phyloP scores from a whole-genome alignment of 2,113 vertebrate species.

The Erinaceus europaeus region DNA sequence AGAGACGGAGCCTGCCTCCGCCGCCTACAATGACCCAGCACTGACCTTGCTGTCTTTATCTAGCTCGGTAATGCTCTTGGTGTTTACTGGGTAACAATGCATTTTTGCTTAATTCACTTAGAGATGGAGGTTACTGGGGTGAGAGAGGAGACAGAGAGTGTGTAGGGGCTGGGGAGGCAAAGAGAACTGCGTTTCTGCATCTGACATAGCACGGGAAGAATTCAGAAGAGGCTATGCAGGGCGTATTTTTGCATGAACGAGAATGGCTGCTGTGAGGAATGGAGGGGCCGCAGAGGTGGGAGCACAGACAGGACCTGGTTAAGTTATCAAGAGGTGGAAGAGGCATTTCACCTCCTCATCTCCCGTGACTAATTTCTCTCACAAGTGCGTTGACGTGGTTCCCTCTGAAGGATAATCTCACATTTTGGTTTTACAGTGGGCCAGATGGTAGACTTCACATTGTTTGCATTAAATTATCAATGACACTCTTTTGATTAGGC shows the following conservation, averaged over 20 bases:
- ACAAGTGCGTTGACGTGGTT: neutral
- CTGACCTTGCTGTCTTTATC: too few species aligned
- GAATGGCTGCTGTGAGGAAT: neutral
- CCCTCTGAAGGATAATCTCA: neutral
- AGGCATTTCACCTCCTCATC: neutral
- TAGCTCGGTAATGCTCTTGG: neutral
- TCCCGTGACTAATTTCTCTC: neutral
- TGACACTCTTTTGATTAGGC: neutral
- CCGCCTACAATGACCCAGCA: too few species aligned
- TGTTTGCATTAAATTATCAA: neutral
- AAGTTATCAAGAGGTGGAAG: neutral
- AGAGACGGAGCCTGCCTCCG: too few species aligned
- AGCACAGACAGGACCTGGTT: neutral
- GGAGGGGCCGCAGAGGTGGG: too few species aligned
- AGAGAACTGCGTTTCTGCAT: neutral
- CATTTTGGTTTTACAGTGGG: neutral
- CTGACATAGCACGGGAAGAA: neutral
- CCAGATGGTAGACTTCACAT: neutral
- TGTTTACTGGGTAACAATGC: constrained; percentile 2
- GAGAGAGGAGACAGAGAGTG: too few species aligned
- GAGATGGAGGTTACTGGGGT: neutral
- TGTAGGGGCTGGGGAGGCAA: neutral
- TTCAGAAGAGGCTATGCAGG: neutral
- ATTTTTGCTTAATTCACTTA: constrained; percentile 22
- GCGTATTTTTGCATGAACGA: neutral